Conservation (phyloP, 2,797 vertebrate genomes). For the Characodon lateralis region DNA sequence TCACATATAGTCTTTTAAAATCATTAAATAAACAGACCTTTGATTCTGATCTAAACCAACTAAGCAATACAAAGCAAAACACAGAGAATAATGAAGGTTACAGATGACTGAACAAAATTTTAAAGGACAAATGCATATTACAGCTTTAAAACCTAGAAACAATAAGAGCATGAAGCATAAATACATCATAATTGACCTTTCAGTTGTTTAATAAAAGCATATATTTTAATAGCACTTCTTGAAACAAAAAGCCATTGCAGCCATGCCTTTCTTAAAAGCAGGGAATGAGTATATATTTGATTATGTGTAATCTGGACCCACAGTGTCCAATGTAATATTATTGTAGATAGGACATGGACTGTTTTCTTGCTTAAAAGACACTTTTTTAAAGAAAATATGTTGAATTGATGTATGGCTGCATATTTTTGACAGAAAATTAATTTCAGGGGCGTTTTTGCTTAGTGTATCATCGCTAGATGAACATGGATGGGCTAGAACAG, state of each 20-base stretch:
- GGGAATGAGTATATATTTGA: not conserved
- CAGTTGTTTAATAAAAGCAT: not conserved
- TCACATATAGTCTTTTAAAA: conserved; percentile 7
- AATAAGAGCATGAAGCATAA: not conserved
- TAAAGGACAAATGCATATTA: not conserved
- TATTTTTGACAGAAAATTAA: not conserved
- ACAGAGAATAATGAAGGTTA: not conserved
- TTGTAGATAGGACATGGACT: not conserved
- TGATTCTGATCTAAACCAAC: conserved; percentile 28
- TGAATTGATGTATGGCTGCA: no score
- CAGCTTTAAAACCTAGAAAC: not conserved
- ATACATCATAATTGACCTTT: not conserved
- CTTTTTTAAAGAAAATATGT: not conserved
- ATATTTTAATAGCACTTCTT: not conserved
- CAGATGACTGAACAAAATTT: not conserved
- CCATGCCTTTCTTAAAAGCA: not conserved
- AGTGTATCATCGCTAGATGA: no score
- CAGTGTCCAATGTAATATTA: not conserved
- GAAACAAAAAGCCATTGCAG: not conserved
- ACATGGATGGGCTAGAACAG: not conserved
- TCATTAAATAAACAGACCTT: not conserved
- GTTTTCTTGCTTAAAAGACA: not conserved
- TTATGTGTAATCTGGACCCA: not conserved
- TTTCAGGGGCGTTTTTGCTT: no score
- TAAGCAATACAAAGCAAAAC: conserved; percentile 8